Percentiles rank a stretch among this genome's conserved stretches.
phyloP scores from a whole-genome alignment of 2,888 invertebrate genomes.

The Trisateles emortualis region DNA sequence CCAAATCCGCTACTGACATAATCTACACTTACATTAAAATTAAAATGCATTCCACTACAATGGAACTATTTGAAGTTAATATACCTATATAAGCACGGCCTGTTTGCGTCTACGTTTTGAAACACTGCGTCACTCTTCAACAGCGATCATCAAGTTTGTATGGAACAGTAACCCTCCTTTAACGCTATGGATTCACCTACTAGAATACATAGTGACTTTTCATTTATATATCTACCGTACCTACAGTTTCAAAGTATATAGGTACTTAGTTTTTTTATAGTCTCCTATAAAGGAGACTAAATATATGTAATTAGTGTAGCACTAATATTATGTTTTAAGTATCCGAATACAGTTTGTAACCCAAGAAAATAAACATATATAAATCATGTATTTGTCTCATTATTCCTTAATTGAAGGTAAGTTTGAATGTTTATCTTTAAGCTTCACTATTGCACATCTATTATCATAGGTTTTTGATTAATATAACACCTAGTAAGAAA shows the following conservation, averaged over 20 bases:
- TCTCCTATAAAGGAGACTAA: constrained; percentile 4
- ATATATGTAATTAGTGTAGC: constrained; percentile 26
- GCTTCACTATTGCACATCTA: no score
- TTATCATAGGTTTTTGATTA: no score
- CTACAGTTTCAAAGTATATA: constrained; percentile 16
- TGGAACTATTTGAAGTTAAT: not conserved
- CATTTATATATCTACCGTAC: constrained; percentile 16
- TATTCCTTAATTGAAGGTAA: no score
- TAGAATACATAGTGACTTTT: constrained; percentile 7
- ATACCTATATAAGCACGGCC: not conserved
- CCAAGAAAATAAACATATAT: constrained; percentile 32
- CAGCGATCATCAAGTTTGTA: constrained; percentile 8
- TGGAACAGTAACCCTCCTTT: constrained; percentile 6
- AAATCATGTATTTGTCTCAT: constrained; percentile 12
- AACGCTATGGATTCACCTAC: constrained; percentile 3
- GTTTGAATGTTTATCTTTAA: no score
- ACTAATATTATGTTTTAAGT: constrained; percentile 29
- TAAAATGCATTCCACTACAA: not conserved
- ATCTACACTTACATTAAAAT: no score
- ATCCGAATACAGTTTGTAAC: constrained; percentile 29
- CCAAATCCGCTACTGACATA: no score
- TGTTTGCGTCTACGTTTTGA: not conserved
- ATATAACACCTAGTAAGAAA: no score
- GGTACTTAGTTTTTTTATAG: not conserved
- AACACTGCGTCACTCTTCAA: constrained; percentile 10